A percentile compares a stretch with the other conserved stretches of the same genome.
These are phyloP conservation scores for Geotrypetes seraphini DNA, from an alignment of 2,797 vertebrate genomes.

Conservation along the genomic window DNA sequence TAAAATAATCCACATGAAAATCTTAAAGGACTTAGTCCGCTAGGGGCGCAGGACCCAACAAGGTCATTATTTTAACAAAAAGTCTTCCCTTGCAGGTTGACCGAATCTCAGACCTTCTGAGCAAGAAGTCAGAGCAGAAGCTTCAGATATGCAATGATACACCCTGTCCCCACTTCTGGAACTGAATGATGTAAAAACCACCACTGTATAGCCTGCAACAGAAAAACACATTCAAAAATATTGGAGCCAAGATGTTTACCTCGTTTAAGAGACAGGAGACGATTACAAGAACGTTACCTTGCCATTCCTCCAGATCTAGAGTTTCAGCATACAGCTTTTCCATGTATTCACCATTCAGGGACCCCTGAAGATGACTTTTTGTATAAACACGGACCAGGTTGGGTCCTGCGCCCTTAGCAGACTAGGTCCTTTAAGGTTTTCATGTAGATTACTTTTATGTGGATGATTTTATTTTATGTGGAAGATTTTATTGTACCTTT, in stretches of 20 bases:
- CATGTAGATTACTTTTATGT: too few relatives aligned
- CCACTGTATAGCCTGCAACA: constrained; percentile 83
- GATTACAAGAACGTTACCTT: constrained; percentile 73
- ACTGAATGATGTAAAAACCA: constrained; percentile 87
- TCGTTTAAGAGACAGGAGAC: constrained; percentile 69
- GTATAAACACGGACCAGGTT: too few relatives aligned
- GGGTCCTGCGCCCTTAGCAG: too few relatives aligned
- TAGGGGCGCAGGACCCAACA: too few relatives aligned
- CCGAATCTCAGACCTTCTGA: constrained; percentile 56
- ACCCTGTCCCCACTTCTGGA: constrained; percentile 64
- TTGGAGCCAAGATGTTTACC: constrained; percentile 62
- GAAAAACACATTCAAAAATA: constrained; percentile 89
- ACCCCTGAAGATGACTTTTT: too few relatives aligned
- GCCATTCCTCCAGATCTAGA: constrained; percentile 73
- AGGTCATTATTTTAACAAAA: too few relatives aligned
- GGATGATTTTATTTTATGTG: too few relatives aligned
- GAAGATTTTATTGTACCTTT: too few relatives aligned
- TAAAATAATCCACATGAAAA: too few relatives aligned
- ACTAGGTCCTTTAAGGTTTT: too few relatives aligned
- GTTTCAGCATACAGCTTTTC: constrained; percentile 85
- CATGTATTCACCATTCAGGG: too few relatives aligned
- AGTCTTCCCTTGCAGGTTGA: constrained; percentile 78
- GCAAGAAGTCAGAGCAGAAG: constrained; percentile 45
- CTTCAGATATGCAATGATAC: constrained; percentile 79
- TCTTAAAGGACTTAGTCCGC: too few relatives aligned